Evolutionary conservation across 1,140 invertebrate genomes (phyloP).

Genomic region (Drosophila pseudoananassae): DNA sequence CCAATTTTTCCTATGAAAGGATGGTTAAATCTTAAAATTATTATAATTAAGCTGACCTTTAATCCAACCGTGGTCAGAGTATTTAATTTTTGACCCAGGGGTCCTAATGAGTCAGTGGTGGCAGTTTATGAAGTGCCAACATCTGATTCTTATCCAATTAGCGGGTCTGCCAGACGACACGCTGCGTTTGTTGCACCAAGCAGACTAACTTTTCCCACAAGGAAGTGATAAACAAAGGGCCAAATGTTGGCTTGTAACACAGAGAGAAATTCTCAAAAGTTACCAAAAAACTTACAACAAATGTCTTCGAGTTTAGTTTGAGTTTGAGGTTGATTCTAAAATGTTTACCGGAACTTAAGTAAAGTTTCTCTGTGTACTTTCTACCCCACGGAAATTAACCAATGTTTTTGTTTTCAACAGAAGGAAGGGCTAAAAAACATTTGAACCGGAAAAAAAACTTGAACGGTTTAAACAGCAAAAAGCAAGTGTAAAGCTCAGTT

Average conservation of each 20-base stretch:
- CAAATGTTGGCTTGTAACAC: constrained; percentile 33
- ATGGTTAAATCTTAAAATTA: background rate
- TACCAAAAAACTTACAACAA: too few relatives aligned
- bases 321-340: background rate
- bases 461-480: constrained; percentile 28
- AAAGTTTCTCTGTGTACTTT: background rate
- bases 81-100: constrained; percentile 17
- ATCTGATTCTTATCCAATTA: constrained; percentile 56
- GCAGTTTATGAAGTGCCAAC: constrained; percentile 50
- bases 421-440: constrained; percentile 19
- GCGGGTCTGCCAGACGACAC: constrained; percentile 18
- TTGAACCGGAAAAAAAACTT: constrained; percentile 49
- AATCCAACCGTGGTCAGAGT: background rate
- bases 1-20: too few relatives aligned
- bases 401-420: constrained; percentile 14
- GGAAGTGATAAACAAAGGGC: constrained; percentile 11
- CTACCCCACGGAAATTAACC: background rate
- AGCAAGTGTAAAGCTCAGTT: constrained; percentile 12
- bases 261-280: background rate
- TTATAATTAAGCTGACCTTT: constrained; percentile 6
- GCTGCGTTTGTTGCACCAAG: constrained; percentile 25
- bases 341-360: background rate
- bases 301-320: too few relatives aligned
- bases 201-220: constrained; percentile 42
- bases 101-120: constrained; percentile 35